Base-by-base conservation (phyloP, 2,113 vertebrate species). In the Crypturellus undulatus region DNA sequence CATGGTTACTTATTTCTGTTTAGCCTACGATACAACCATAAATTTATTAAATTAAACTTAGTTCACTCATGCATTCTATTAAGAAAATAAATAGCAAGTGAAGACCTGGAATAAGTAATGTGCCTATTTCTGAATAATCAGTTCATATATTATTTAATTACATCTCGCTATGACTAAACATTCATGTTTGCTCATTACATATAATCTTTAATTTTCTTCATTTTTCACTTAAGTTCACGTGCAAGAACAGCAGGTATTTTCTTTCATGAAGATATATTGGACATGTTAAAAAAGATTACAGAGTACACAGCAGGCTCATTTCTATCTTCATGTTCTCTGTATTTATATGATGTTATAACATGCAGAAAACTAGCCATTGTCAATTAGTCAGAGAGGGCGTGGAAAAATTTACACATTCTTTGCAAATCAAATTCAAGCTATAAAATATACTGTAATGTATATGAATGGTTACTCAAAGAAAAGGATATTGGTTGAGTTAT, bases 81-180 rank as follows among this genome's bases (percentile, higher is more conserved):
- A 65, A 73, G 58, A 78, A 32, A 62, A 84, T 49, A 95, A 83
- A 84, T 8, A 86, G 51, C 45, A 87, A 92, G 38, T 40, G 28
- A 92, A 89, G 88, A 86, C 40, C 68, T 89, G 72, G 78, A 96
- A 83, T 80, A 87, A 94, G 32, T 85, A 62, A 91, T 83, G 42
- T 71, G 38, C 70, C 70, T 90, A 58, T 64, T 93, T 93, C 30
- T 70, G 84, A 95, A 49, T 32, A 95, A 87, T 34, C 22, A 64
- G 36, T 70, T 85, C 78, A 86, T 91, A 42, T 49, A 80, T 94
- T 93, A 93, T 92, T 94, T 87, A 94, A 68, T 47, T 82, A 65
- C 16, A 54, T 81, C 42, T 79, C 72, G 89, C 75, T 18, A 70
- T 85, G 63, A 85, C 89, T 2, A 95, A 79, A 32, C 85, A 76